phyloP scores from a whole-genome alignment of 2,797 vertebrate species.

The Poeciliopsis presidionis region DNA sequence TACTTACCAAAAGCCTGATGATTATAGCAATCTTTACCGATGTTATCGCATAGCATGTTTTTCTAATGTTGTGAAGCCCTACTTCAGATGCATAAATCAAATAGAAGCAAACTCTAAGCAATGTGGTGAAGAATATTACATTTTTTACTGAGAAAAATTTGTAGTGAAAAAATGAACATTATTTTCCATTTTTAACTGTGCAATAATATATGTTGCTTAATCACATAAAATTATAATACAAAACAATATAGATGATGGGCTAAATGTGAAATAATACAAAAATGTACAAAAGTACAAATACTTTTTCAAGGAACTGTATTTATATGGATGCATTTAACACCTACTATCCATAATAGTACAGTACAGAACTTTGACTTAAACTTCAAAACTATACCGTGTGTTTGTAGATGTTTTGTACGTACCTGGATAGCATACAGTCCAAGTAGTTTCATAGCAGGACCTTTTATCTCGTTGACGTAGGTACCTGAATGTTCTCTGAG shows the following conservation, averaged over 20 bases:
- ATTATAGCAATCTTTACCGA: background rate
- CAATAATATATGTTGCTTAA: background rate
- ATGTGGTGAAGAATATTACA: background rate
- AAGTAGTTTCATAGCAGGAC: constrained; percentile 83
- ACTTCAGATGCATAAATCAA: background rate
- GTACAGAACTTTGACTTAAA: background rate
- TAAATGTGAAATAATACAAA: background rate
- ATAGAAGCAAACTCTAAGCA: background rate
- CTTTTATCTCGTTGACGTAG: constrained; percentile 84
- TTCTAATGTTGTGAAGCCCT: background rate
- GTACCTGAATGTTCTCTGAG: constrained; percentile 79
- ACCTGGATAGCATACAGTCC: constrained; percentile 88
- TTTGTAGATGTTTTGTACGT: constrained; percentile 12
- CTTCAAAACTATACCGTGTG: background rate
- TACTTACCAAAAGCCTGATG: background rate
- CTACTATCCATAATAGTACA: background rate
- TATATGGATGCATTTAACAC: background rate
- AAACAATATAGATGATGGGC: background rate
- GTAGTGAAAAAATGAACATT: background rate
- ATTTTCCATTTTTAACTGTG: background rate
- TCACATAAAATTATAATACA: background rate
- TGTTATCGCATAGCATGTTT: background rate
- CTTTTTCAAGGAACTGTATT: background rate
- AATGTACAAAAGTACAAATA: background rate
- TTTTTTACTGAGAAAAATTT: background rate